A percentile compares a stretch with the other conserved stretches of the same genome.
Evolutionary conservation across 2,888 invertebrate genomes (phyloP).

Genomic region (Osedax frankpressi): DNA sequence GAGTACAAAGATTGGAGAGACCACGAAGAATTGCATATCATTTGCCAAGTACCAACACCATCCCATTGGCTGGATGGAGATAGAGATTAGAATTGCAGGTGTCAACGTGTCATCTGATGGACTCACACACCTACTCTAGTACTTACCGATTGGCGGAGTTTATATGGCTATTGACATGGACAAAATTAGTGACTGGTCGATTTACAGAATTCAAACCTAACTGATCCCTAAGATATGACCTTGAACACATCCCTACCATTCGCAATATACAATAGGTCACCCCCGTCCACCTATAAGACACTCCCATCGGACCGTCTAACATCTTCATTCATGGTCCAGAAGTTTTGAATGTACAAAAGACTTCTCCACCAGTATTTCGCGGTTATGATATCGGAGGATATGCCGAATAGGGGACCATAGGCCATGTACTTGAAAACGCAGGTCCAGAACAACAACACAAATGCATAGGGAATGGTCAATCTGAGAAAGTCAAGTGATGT

Average conservation of each 20-base stretch:
- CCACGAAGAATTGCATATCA: slow-evolving; percentile 12
- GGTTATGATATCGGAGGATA: neutral
- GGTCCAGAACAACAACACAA: slow-evolving; percentile 28
- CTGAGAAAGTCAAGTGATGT: slow-evolving; percentile 22
- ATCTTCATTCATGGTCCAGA: neutral
- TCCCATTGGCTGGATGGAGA: slow-evolving; percentile 15
- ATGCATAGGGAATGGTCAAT: slow-evolving; percentile 32
- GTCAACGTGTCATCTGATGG: no score
- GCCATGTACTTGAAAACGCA: slow-evolving; percentile 24
- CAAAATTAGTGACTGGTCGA: no score
- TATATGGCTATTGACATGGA: no score
- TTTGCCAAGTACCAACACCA: slow-evolving; percentile 14
- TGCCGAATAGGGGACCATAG: slow-evolving; percentile 11
- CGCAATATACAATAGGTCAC: no score
- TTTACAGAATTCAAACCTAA: no score
- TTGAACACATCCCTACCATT: no score
- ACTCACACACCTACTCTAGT: no score
- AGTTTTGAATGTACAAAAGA: slow-evolving; percentile 1
- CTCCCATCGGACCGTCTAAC: no score
- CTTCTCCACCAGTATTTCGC: neutral
- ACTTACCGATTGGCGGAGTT: no score
- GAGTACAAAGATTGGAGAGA: neutral
- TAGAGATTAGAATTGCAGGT: no score
- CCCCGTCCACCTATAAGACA: no score
- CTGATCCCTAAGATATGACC: no score